phyloP scores from a whole-genome alignment of 2,113 vertebrate genomes.

The Nannospalax galili region DNA sequence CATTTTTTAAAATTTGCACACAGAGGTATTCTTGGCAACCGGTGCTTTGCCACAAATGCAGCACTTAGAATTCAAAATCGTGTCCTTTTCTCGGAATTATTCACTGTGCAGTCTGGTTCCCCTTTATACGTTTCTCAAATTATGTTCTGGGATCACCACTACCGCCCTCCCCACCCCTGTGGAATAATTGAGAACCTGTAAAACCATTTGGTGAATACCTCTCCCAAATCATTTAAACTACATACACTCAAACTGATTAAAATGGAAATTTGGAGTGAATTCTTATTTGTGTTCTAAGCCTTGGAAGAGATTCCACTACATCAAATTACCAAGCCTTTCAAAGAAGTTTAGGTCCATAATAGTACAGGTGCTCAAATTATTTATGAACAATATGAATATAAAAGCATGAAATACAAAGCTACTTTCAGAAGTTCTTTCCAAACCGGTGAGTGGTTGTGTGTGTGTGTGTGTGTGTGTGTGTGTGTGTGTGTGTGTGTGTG shows the following conservation, averaged over 20 bases:
- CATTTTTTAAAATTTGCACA: constrained; percentile 39
- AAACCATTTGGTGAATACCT: not conserved
- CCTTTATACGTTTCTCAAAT: constrained; percentile 29
- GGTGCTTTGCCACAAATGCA: not conserved
- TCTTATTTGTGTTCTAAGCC: not conserved
- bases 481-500: not conserved
- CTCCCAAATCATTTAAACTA: not conserved
- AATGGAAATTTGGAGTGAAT: not conserved
- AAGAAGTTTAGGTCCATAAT: not conserved
- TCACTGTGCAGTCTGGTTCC: not conserved
- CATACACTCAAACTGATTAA: not conserved
- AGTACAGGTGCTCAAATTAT: not conserved
- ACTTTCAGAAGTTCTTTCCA: constrained; percentile 6
- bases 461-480: not conserved
- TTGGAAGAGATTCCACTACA: not conserved
- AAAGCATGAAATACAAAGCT: not conserved
- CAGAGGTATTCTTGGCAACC: constrained; percentile 41
- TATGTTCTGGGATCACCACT: not conserved
- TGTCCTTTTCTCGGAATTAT: not conserved
- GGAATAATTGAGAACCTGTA: not conserved
- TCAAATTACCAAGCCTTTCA: constrained; percentile 22
- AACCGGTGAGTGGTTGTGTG: not conserved
- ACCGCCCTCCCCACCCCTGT: not conserved
- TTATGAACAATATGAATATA: not conserved
- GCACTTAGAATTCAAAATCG: constrained; percentile 10